Evolutionary conservation across 2,797 vertebrate genomes (phyloP).

Genomic region (Margarornis squamiger): DNA sequence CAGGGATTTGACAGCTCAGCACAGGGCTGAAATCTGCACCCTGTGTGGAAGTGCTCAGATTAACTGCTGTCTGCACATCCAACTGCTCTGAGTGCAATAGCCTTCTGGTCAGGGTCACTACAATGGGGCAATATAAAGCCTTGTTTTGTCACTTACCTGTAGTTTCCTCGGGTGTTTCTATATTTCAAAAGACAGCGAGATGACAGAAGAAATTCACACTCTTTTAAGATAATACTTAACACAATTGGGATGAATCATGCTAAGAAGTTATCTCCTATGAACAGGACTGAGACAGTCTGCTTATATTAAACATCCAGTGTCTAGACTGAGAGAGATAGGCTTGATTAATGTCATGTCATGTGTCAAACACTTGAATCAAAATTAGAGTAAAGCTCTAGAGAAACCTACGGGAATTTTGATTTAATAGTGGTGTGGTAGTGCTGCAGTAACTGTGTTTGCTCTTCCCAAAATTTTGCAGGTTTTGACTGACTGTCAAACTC

Average conservation of each 20-base stretch:
- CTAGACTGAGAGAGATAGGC: not conserved
- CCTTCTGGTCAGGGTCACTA: not conserved
- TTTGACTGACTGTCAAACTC: not conserved
- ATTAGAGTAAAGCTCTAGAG: not conserved
- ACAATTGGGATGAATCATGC: not conserved
- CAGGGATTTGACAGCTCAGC: not conserved
- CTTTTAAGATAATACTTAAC: not conserved
- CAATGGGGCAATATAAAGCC: rapidly evolving
- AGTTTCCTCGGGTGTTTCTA: not conserved
- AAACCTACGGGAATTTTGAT: not conserved
- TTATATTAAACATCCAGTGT: not conserved
- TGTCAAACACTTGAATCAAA: not conserved
- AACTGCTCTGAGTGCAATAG: not conserved
- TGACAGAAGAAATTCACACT: not conserved
- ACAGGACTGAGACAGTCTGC: not conserved
- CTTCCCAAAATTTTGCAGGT: not conserved
- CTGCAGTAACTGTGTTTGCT: not conserved
- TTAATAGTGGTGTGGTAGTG: not conserved
- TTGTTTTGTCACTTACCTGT: not conserved
- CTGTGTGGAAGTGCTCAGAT: rapidly evolving
- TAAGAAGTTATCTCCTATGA: not conserved
- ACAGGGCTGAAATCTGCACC: not conserved
- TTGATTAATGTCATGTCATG: rapidly evolving
- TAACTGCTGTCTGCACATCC: not conserved
- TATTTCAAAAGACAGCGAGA: not conserved